Conservation (phyloP, 2,888 invertebrate species). For the Pyrrhosoma nymphula region DNA sequence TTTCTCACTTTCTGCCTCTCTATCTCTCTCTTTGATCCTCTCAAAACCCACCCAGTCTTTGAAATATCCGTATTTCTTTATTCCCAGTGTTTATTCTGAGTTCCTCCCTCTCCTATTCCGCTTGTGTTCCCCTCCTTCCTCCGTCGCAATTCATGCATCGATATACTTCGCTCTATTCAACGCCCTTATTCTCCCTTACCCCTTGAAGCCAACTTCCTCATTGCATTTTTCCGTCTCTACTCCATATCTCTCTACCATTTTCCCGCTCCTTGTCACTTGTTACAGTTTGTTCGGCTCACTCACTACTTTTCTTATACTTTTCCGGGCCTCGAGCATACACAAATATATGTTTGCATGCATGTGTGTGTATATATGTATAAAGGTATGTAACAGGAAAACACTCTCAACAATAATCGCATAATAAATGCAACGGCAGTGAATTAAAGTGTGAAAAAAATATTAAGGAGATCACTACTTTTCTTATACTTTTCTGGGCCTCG, state of each 20-base stretch:
- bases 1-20: background rate
- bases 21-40: background rate
- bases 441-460: too few species aligned
- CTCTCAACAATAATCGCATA: too few species aligned
- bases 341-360: too few species aligned
- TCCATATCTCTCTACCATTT: background rate
- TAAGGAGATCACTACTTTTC: background rate
- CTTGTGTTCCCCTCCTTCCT: background rate
- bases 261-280: conserved; percentile 28
- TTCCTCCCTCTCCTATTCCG: background rate
- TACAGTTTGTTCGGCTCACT: conserved; percentile 33
- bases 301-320: background rate
- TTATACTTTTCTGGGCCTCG: too few species aligned
- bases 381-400: too few species aligned
- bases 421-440: too few species aligned
- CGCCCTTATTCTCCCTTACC: background rate
- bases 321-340: too few species aligned
- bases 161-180: background rate
- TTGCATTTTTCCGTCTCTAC: background rate
- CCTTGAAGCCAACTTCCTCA: background rate
- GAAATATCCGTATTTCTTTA: background rate
- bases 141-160: background rate
- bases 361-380: too few species aligned
- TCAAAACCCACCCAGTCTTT: background rate
- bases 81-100: background rate